phyloP scores from a whole-genome alignment of 2,797 vertebrate species.

The Coreius guichenoti region DNA sequence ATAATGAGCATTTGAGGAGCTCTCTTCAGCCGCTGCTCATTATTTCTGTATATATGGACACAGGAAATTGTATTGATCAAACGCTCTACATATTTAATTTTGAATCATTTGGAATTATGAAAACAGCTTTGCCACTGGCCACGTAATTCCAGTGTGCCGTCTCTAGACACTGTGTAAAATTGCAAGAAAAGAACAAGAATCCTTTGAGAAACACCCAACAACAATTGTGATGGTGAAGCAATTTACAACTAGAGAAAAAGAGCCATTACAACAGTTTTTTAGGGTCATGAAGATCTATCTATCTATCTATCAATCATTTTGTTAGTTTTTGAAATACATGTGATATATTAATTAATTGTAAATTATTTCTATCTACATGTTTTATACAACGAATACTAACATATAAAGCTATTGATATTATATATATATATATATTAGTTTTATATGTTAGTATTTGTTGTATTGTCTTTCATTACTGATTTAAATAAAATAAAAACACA shows the following conservation, averaged over 20 bases:
- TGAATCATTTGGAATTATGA: slow-evolving; percentile 71
- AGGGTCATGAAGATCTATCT: neutral
- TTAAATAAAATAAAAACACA: neutral
- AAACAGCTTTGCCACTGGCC: slow-evolving; percentile 74
- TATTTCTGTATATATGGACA: slow-evolving; percentile 76
- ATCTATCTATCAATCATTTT: too few relatives aligned
- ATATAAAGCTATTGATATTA: too few relatives aligned
- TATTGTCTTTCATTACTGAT: neutral
- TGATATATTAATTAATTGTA: too few relatives aligned
- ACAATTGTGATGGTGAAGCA: slow-evolving; percentile 32
- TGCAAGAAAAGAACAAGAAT: slow-evolving; percentile 41
- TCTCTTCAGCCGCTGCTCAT: slow-evolving; percentile 78
- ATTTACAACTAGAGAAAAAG: neutral
- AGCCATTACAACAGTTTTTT: neutral
- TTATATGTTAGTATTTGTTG: neutral
- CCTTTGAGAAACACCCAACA: slow-evolving; percentile 59
- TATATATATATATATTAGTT: neutral
- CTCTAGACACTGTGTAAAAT: slow-evolving; percentile 52
- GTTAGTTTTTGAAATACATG: neutral
- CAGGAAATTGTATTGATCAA: slow-evolving; percentile 80
- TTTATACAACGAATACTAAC: too few relatives aligned
- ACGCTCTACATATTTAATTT: slow-evolving; percentile 77
- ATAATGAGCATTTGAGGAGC: slow-evolving; percentile 77
- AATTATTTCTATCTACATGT: too few relatives aligned
- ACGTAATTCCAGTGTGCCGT: slow-evolving; percentile 70